Percentiles rank a stretch among this genome's conserved stretches.
phyloP scores from a whole-genome alignment of 2,113 vertebrate genomes.

The Syngnathus floridae region DNA sequence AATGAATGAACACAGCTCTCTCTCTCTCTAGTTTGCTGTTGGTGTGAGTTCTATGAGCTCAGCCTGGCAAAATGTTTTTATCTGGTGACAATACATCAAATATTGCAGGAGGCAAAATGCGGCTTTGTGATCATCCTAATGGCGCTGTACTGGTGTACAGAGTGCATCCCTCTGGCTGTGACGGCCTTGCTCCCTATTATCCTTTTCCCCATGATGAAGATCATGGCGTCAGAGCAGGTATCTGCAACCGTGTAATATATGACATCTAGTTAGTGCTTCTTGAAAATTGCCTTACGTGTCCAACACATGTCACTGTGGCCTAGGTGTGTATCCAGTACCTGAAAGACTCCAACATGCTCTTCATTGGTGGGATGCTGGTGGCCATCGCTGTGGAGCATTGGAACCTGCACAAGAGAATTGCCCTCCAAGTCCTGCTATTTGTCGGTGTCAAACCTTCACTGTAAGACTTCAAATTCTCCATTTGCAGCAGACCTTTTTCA shows the following conservation, averaged over 20 bases:
- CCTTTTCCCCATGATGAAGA: slow-evolving; percentile 86
- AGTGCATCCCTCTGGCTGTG: slow-evolving; percentile 83
- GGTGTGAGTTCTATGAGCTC: neutral
- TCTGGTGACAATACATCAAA: neutral
- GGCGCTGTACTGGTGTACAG: slow-evolving; percentile 88
- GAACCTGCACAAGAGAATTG: slow-evolving; percentile 87
- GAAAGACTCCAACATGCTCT: slow-evolving; percentile 87
- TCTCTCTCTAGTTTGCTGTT: neutral
- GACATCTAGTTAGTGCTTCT: neutral
- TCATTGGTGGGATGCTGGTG: slow-evolving; percentile 84
- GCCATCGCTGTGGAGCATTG: slow-evolving; percentile 84
- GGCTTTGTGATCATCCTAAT: slow-evolving; percentile 84
- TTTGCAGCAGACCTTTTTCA: neutral
- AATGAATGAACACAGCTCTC: no score
- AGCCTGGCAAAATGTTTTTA: neutral
- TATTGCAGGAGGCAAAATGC: slow-evolving; percentile 75
- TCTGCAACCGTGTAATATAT: no score
- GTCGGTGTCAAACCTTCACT: slow-evolving; percentile 82
- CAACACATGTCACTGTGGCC: slow-evolving; percentile 13
- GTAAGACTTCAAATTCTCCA: slow-evolving; percentile 68
- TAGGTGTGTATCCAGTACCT: slow-evolving; percentile 84
- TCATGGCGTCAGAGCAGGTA: slow-evolving; percentile 82
- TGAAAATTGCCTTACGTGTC: neutral
- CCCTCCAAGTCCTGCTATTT: slow-evolving; percentile 78
- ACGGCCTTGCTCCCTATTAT: slow-evolving; percentile 83